Evolutionary conservation across 2,797 vertebrate genomes (phyloP), one percentile per base, ranked within the genome.

Genomic region (Lithobates sylvaticus): DNA sequence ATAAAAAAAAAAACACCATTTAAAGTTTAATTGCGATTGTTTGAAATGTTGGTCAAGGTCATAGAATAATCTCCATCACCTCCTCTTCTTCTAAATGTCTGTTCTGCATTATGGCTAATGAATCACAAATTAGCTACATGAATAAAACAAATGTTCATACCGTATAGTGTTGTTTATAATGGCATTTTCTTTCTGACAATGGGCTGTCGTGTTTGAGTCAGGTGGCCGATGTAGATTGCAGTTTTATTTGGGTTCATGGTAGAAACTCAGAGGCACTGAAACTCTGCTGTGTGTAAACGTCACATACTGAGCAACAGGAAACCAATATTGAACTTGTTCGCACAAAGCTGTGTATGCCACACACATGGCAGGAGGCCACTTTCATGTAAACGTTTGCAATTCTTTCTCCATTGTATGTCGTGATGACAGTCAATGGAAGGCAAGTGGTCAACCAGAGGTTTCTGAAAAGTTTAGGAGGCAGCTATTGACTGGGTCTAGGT

Each of bases 321-420:
- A 42, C 69, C 69, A 7, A 26, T 5, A 21, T 5, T n/a, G 23
- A 5, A 23, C 34, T 26, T 23, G 18, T 15, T 69, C 15, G 8
- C 23, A 23, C 39, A 26, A 10, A 34, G n/a, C 10, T 15, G 69
- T 54, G 68, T 42, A 47, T 72, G 50, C n/a, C 79, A 10, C 23
- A 21, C 54, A 42, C 72, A 82, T 12, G 1, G 34, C 80, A 74
- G 80, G 70, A 34, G 80, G 80, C 29, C 34, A 64, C 54, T 82
- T 44, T 27, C 34, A 27, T 73, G 80, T 74, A 39, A 73, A 36
- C 79, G 39, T 10, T 18, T 16, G 21, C 21, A 61, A 8, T 61
- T 61, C 54, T 61, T 23, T 7, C 21, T 61, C 54, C 2, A 4
- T 61, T 61, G 29, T 29, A 61, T 61, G 54, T 9, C 13, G 16